Base-by-base conservation (phyloP, 1,140 invertebrate genomes). In the Eubasilissa regina region DNA sequence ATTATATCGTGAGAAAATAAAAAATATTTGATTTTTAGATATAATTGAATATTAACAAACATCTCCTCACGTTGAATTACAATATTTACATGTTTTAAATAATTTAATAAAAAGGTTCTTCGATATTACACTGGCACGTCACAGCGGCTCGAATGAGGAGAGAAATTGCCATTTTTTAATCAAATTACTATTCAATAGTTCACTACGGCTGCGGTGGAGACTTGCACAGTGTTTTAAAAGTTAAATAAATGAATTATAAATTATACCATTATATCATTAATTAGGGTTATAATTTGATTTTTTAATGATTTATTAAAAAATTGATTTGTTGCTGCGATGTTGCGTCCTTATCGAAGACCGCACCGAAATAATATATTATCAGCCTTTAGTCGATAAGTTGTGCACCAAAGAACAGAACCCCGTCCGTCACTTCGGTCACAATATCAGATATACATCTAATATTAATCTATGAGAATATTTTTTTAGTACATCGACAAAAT, bases 61-160 rank as follows among this genome's bases (percentile, higher is more conserved):
- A 35, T 74, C 51, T 45, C 72, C 12, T 51, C 25, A 55, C 66
- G 43, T 17, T 70, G 15, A 25, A 56, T 47, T 56, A 75, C 56
- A 62, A 75, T 75, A 75, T 75, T 43, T 75, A 75, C 74, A 75
- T 17, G 56, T 75, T 75, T 75, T 75, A 75, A 75, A 75, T 62
- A 75, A 48, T 75, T 62, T 75, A 75, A 75, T 17, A 35, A 62
- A 75, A 75, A 47, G 58, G 73, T 58, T 53, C 47, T 73, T 75
- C 74, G n/a, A 48, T 62, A 9, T 35, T 35, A 47, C 74, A 75
- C 74, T 75, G 74, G 74, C 74, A 74, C 51, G 58, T 56, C 43
- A 15, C 44, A 44, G 56, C 58, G 74, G 58, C 58, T 62, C 74
- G 19, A 62, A 56, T 74, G 72, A 11, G 74, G n/a, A 11, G 3